Percentiles rank a stretch among this genome's conserved stretches.
Evolutionary conservation across 2,113 vertebrate genomes (phyloP).

Genomic region (Scophthalmus maximus): DNA sequence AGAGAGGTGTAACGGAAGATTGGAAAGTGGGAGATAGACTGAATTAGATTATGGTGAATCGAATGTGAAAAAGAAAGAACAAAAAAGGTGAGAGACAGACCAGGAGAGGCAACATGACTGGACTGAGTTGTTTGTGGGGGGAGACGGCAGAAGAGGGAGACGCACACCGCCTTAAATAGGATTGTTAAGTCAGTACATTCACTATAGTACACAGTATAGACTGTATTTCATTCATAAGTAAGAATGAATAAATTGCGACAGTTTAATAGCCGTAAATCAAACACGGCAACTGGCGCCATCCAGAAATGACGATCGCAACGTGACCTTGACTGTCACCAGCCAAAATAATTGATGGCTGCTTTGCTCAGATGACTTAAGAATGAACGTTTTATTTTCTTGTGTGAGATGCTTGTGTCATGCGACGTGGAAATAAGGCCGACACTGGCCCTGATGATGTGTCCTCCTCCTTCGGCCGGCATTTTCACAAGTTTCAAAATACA

Average conservation of each 20-base stretch:
- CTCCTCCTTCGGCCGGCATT: neutral
- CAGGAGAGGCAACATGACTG: conserved; percentile 41
- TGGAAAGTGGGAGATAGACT: conserved; percentile 46
- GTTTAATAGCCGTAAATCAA: too few relatives aligned
- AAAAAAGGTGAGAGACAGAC: conserved; percentile 43
- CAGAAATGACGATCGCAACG: neutral
- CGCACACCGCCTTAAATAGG: neutral
- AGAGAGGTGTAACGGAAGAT: conserved; percentile 56
- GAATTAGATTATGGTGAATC: conserved; percentile 67
- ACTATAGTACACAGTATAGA: neutral
- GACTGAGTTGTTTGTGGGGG: conserved; percentile 41
- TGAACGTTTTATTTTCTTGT: neutral
- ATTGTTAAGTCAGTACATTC: neutral
- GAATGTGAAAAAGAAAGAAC: conserved; percentile 46
- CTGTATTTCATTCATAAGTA: too few relatives aligned
- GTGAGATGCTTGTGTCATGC: neutral
- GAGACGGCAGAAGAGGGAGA: conserved; percentile 26
- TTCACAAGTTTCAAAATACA: too few relatives aligned
- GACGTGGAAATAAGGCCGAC: too few relatives aligned
- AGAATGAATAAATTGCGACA: too few relatives aligned
- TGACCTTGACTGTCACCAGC: neutral
- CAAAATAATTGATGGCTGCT: neutral
- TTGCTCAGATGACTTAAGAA: neutral
- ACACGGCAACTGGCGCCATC: neutral
- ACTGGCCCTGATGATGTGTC: too few relatives aligned